Evolutionary conservation across 2,113 vertebrate species (phyloP), one percentile per base, ranked within the genome.

Genomic region (Chaetura pelagica): DNA sequence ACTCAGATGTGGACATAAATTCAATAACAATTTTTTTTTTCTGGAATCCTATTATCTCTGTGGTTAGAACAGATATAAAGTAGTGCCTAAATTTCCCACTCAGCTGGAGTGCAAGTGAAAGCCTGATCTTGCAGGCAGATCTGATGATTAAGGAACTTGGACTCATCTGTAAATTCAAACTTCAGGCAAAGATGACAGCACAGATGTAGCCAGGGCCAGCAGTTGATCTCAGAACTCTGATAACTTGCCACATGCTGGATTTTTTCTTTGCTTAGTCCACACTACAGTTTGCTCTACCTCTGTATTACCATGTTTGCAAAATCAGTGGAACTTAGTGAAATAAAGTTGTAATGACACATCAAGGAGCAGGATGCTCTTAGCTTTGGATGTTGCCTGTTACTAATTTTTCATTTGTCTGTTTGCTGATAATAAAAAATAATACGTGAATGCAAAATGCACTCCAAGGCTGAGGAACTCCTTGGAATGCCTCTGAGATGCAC

Each of bases 261-360:
- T 42, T 58, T 71, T 75, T 46, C 52, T 75, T 76, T 58, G 23
- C 55, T 68, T 54, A 59, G 44, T 58, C 23, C 23, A 32, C 8
- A 52, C 54, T 55, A 32, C 0, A 1, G 16, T 48, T 63, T 54
- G 15, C 23, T 63, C 38, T 80, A 51, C 18, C 0, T 2, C 27
- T 74, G 44, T 44, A 16, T 38, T 58, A 58, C 20, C 27, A 44
- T 1, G 0, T 52, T 49, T 78, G 44, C n/a, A 38, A 69, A 85
- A 63, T 44, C 44, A 66, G 27, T 49, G 15, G 21, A 29, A 72
- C 38, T 55, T 55, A 26, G 20, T 35, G 40, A 85, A 73, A 74
- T 34, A 59, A 69, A 68, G 20, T 18, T 82, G n/a, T 27, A 91
- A 49, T 64, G 82, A 42, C 27, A 86, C 30, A 59, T 30, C 44